These are phyloP conservation scores for Rhimphoctona megacephalus DNA, from an alignment of 2,888 invertebrate genomes.

Conservation along the genomic window DNA sequence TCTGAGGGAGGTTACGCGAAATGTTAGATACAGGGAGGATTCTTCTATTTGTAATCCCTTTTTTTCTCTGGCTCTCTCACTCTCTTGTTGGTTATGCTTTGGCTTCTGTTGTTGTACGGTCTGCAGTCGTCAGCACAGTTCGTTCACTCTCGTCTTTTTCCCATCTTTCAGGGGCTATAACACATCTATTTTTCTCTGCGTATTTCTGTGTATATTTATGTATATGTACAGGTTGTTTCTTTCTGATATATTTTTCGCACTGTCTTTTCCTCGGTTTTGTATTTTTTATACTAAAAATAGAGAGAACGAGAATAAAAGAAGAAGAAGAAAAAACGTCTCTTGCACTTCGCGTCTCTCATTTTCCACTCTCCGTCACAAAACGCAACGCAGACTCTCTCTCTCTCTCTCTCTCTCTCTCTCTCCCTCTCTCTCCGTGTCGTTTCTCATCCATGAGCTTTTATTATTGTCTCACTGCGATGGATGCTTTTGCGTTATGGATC, in stretches of 20 bases:
- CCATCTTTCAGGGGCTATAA: neutral
- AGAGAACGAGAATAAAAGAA: neutral
- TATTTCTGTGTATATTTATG: neutral
- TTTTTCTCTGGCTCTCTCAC: neutral
- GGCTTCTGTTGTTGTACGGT: conserved; percentile 31
- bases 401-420: conserved; percentile 25
- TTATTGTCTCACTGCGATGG: conserved; percentile 49
- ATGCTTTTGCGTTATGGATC: conserved; percentile 37
- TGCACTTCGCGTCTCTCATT: conserved; percentile 58
- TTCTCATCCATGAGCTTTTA: conserved; percentile 32
- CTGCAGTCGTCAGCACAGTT: conserved; percentile 24
- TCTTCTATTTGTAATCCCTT: neutral
- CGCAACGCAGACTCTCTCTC: conserved; percentile 7
- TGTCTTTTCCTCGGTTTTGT: conserved; percentile 7
- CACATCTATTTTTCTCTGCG: neutral
- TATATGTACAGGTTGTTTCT: neutral
- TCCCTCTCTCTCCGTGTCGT: conserved; percentile 10
- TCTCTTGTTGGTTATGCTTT: conserved; percentile 20
- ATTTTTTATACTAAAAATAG: neutral
- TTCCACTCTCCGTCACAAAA: conserved; percentile 60
- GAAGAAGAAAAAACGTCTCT: conserved; percentile 13
- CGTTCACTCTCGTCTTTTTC: conserved; percentile 26
- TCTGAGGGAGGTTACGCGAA: conserved; percentile 1
- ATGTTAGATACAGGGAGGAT: conserved; percentile 9
- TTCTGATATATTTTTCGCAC: conserved; percentile 29